Evolutionary conservation across 2,797 vertebrate genomes (phyloP).

Genomic region (Tinamus major): DNA sequence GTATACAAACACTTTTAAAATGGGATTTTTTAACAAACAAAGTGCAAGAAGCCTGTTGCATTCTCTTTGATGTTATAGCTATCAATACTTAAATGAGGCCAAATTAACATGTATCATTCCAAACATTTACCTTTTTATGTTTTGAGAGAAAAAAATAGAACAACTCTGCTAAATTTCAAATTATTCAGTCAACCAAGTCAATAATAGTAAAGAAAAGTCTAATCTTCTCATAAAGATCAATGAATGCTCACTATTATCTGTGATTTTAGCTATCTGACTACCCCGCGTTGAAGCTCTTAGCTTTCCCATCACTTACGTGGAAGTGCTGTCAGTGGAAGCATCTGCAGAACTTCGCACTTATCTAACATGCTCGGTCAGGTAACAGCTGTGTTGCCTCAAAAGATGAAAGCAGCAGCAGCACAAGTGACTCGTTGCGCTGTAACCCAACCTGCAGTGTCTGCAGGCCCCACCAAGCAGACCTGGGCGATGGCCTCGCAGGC

Average conservation of each 20-base stretch:
- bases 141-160: constrained; percentile 65
- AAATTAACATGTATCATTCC: constrained; percentile 60
- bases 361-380: neutral
- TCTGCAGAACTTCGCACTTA: neutral
- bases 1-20: constrained; percentile 13
- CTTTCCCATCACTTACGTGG: neutral
- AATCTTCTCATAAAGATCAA: neutral
- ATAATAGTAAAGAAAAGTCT: constrained; percentile 1
- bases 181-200: constrained; percentile 51
- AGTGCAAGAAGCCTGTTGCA: constrained; percentile 23
- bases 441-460: neutral
- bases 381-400: neutral
- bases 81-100: constrained; percentile 43
- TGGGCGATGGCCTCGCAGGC: neutral
- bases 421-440: neutral
- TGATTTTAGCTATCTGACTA: neutral
- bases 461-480: neutral
- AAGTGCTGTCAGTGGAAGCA: neutral
- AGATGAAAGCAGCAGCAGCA: neutral
- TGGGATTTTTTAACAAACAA: neutral
- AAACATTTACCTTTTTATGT: constrained; percentile 50
- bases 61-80: constrained; percentile 23
- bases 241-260: neutral
- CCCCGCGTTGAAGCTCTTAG: neutral
- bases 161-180: constrained; percentile 18